Evolutionary conservation across 2,888 invertebrate species (phyloP), one percentile per base, ranked within the genome.

Genomic region (Salticus scenicus): DNA sequence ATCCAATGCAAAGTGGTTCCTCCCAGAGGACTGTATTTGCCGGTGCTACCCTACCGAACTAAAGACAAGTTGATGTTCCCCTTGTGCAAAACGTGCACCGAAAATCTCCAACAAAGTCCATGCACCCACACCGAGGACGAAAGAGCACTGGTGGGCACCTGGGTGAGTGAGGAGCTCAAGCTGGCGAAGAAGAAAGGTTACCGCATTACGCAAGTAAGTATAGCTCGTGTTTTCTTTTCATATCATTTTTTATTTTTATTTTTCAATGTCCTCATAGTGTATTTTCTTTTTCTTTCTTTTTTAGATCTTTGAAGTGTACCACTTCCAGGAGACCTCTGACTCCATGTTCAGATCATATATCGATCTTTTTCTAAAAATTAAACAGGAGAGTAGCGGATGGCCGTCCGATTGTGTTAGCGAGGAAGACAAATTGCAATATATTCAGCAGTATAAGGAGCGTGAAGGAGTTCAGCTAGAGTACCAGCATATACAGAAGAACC

Each of bases 1-100:
- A 77, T 89, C 4, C 88, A 90, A 64, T 89, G 89, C 71, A 88
- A 86, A 74, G 76, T 90, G 5, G 27, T 90, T 17, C 89, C 90
- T 8, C 90, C 89, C 1, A 51, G 85, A 57, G 69, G 83, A 10
- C 70, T 90, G 8, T 89, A 89, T 71, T 88, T 89, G 42, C 90
- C 90, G 10, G 89, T 90, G 0, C 79, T 90, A 0, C 90, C 90
- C 0, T 87, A 76, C n/a, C 71, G 87, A 79, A 81, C 78, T 4
- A 84, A 87, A 41, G 85, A 84, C 0, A 89, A 89, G 84, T 83
- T 89, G 1, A 84, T 88, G 41, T 90, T 90, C 76, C 86, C 89
- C 0, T 78, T 90, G 10, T 90, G 90, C 86, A 47, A 69, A 20
- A 84, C 82, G 12, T 89, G 89, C 72, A 86, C 82, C 64, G 87